Conservation (phyloP, 2,113 vertebrate genomes). For the Petromus typicus region DNA sequence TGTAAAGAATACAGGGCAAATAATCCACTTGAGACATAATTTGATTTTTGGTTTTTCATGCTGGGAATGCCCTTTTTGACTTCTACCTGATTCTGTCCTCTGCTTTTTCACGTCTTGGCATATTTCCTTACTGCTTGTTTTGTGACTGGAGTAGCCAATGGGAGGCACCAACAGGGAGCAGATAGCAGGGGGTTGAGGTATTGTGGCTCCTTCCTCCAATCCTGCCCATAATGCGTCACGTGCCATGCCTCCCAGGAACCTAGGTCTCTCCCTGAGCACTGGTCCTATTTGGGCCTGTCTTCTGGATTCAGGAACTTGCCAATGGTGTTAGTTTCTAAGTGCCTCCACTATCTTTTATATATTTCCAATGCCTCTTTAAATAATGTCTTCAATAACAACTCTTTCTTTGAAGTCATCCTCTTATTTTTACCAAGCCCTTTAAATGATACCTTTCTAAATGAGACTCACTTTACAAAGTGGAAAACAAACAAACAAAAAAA, state of each 20-base stretch:
- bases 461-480: background rate
- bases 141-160: background rate
- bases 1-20: background rate
- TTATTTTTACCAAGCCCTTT: background rate
- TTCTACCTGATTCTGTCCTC: background rate
- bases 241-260: background rate
- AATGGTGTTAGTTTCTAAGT: background rate
- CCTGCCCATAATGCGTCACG: background rate
- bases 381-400: background rate
- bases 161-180: background rate
- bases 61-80: background rate
- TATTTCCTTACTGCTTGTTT: background rate
- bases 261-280: background rate
- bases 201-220: fast-evolving
- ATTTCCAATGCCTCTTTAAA: background rate
- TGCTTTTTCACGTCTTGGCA: background rate
- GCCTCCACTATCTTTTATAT: background rate
- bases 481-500: background rate
- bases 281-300: background rate
- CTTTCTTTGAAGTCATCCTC: background rate
- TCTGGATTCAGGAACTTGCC: background rate
- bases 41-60: background rate
- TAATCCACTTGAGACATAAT: background rate
- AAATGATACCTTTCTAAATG: background rate
- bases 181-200: background rate